A percentile compares a stretch with the other conserved stretches of the same genome.
Evolutionary conservation across 2,888 invertebrate genomes (phyloP).

Genomic region (Drosophila kokeensis): DNA sequence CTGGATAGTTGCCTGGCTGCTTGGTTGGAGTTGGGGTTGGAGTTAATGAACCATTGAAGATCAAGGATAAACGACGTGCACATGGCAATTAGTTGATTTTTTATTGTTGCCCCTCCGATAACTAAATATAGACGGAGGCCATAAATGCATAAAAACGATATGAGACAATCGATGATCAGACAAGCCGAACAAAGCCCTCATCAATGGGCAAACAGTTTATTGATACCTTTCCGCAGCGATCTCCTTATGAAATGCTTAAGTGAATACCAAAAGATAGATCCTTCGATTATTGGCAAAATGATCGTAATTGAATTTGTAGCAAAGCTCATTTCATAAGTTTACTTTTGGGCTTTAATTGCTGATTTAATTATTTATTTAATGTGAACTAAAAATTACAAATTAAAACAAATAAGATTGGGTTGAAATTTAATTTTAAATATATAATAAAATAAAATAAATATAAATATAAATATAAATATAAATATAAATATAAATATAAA

Average conservation of each 20-base stretch:
- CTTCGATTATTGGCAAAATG: not conserved
- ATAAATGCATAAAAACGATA: slow-evolving; percentile 43
- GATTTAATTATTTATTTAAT: not conserved
- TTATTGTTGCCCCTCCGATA: slow-evolving; percentile 64
- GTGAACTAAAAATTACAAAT: not conserved
- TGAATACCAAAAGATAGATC: not conserved
- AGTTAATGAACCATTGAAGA: slow-evolving; percentile 83
- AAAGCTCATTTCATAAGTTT: slow-evolving; percentile 11
- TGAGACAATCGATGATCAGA: slow-evolving; percentile 13
- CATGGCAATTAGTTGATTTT: slow-evolving; percentile 76
- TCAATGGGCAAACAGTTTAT: slow-evolving; percentile 30
- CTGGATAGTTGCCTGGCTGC: slow-evolving; percentile 11
- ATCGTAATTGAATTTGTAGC: no score
- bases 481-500: no score
- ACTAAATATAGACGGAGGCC: slow-evolving; percentile 72
- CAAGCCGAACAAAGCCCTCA: slow-evolving; percentile 22
- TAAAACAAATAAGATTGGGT: not conserved
- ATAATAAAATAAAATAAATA: not conserved
- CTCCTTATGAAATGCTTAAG: not conserved
- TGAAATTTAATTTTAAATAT: not conserved
- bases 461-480: no score
- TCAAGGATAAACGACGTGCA: slow-evolving; percentile 75
- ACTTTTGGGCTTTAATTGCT: slow-evolving; percentile 43
- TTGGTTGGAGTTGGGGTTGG: slow-evolving; percentile 31
- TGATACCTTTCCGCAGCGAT: not conserved